These are phyloP conservation scores for Aldrovandia affinis DNA, from an alignment of 2,797 vertebrate genomes.

Conservation along the genomic window DNA sequence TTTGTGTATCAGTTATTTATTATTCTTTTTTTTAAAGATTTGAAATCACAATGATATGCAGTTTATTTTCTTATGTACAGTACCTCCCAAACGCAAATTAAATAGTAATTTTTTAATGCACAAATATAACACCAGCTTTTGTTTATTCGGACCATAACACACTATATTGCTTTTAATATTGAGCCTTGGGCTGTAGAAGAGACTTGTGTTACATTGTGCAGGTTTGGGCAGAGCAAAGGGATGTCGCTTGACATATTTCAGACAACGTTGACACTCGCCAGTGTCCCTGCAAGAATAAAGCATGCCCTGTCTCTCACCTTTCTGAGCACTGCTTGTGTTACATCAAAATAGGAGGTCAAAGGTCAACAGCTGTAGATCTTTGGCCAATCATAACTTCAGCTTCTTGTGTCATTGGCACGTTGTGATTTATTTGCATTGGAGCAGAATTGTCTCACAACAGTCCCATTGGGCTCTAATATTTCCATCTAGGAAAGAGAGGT, in stretches of 20 bases:
- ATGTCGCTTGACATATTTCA: background rate
- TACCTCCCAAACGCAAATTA: background rate
- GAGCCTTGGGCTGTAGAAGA: background rate
- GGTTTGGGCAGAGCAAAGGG: background rate
- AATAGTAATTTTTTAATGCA: background rate
- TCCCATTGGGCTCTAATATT: no score
- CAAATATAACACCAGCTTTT: background rate
- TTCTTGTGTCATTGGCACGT: background rate
- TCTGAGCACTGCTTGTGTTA: background rate
- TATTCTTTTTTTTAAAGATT: no score
- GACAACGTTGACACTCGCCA: background rate
- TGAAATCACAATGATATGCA: no score
- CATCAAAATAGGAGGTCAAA: background rate
- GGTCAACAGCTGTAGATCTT: background rate
- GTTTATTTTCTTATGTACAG: no score
- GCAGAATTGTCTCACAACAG: background rate
- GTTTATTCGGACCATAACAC: background rate
- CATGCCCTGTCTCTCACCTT: background rate
- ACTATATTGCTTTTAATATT: background rate
- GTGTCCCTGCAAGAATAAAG: background rate
- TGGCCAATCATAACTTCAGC: background rate
- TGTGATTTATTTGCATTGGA: background rate
- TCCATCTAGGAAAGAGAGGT: no score
- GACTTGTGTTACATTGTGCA: background rate
- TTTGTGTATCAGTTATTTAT: no score